phyloP scores from a whole-genome alignment of 1,140 invertebrate species.

The Mya arenaria region DNA sequence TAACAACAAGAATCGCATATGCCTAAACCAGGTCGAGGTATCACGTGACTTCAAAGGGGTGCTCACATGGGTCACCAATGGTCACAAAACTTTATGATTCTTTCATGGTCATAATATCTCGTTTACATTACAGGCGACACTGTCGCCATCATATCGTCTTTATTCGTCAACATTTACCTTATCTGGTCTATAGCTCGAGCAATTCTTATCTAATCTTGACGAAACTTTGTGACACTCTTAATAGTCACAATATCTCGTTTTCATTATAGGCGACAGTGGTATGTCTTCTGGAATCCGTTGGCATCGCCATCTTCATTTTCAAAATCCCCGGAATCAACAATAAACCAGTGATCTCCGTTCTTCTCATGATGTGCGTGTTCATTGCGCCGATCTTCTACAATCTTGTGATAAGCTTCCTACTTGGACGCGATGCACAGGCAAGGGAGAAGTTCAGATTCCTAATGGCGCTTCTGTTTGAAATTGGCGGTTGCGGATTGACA shows the following conservation, averaged over 20 bases:
- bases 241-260: neutral
- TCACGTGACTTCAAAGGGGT: too few species aligned
- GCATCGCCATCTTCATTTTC: conserved; percentile 46
- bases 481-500: neutral
- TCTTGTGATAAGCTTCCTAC: neutral
- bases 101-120: too few species aligned
- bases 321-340: conserved; percentile 29
- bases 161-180: too few species aligned
- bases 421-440: neutral
- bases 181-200: too few species aligned
- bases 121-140: too few species aligned
- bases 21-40: too few species aligned
- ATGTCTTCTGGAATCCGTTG: conserved; percentile 51
- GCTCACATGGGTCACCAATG: too few species aligned
- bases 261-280: conserved; percentile 50
- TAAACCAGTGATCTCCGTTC: neutral
- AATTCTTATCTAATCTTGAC: too few species aligned
- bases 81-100: too few species aligned
- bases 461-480: neutral
- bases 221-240: too few species aligned
- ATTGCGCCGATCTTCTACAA: conserved; percentile 31
- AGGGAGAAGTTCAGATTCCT: neutral
- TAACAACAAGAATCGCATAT: too few species aligned
- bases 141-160: too few species aligned
- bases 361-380: conserved; percentile 40